A percentile compares a stretch with the other conserved stretches of the same genome.
These are phyloP conservation scores for Polia nebulosa DNA, from an alignment of 2,888 invertebrate species.

Conservation along the genomic window DNA sequence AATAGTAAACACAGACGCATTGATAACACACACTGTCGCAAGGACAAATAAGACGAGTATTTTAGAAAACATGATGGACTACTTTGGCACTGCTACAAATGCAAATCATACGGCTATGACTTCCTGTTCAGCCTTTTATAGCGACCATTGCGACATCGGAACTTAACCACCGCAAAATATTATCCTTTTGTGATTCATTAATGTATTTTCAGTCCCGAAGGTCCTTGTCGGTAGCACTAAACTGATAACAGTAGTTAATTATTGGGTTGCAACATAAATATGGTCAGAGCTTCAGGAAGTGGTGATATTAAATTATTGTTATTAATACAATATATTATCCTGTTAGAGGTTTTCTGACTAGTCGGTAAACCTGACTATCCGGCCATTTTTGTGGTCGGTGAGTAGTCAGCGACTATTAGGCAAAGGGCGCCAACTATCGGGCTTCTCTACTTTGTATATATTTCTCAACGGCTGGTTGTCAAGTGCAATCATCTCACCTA, in stretches of 20 bases:
- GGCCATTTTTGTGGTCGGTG: no score
- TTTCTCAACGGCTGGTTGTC: no score
- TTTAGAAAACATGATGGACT: conserved; percentile 47
- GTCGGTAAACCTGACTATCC: no score
- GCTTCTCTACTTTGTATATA: no score
- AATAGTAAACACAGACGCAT: conserved; percentile 50
- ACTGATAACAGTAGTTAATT: conserved; percentile 39
- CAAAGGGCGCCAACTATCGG: no score
- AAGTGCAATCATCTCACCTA: no score
- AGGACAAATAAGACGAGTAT: conserved; percentile 42
- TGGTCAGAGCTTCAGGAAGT: no score
- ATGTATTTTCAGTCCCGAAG: neutral
- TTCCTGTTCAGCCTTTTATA: conserved; percentile 43
- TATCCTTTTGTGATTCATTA: conserved; percentile 25
- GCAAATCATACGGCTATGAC: conserved; percentile 14
- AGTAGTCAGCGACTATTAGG: no score
- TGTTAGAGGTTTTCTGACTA: no score
- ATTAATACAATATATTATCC: no score
- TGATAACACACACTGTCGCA: conserved; percentile 36
- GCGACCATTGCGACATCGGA: conserved; percentile 34
- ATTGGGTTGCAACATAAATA: conserved; percentile 17
- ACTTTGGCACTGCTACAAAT: conserved; percentile 1
- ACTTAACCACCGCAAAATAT: conserved; percentile 38
- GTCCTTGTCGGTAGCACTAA: neutral
- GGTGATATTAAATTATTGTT: no score